Percentiles rank a stretch among this genome's conserved stretches.
phyloP scores from a whole-genome alignment of 2,888 invertebrate genomes.

The Xylota sylvarum region DNA sequence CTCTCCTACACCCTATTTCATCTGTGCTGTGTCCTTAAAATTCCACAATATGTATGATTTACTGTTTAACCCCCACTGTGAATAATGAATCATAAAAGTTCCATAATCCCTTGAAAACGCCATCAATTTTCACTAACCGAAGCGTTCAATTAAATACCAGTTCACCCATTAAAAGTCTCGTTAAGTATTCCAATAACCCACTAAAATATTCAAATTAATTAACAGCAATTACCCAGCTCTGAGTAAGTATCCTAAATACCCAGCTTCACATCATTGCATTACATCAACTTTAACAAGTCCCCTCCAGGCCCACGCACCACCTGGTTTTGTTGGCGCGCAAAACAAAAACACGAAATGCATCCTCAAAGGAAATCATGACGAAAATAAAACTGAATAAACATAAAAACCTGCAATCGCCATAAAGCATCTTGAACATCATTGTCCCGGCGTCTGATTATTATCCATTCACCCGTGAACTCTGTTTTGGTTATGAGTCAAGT shows the following conservation, averaged over 20 bases:
- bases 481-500: constrained; percentile 60
- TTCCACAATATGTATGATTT: neutral
- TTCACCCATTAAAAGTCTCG: neutral
- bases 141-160: neutral
- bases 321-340: neutral
- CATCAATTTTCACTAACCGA: constrained; percentile 1
- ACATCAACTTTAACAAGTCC: constrained; percentile 3
- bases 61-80: neutral
- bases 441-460: constrained; percentile 27
- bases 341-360: neutral
- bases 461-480: constrained; percentile 69
- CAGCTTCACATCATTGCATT: constrained; percentile 4
- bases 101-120: constrained; percentile 15
- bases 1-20: too few species aligned
- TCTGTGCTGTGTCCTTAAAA: neutral
- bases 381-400: neutral
- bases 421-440: constrained; percentile 4
- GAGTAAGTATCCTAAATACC: neutral
- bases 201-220: constrained; percentile 4
- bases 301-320: neutral
- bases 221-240: constrained; percentile 6
- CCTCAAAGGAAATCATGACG: neutral
- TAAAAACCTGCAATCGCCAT: neutral
- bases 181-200: neutral
- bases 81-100: neutral